Conservation (phyloP, 2,113 vertebrate genomes). For the Falcunculus frontatus region DNA sequence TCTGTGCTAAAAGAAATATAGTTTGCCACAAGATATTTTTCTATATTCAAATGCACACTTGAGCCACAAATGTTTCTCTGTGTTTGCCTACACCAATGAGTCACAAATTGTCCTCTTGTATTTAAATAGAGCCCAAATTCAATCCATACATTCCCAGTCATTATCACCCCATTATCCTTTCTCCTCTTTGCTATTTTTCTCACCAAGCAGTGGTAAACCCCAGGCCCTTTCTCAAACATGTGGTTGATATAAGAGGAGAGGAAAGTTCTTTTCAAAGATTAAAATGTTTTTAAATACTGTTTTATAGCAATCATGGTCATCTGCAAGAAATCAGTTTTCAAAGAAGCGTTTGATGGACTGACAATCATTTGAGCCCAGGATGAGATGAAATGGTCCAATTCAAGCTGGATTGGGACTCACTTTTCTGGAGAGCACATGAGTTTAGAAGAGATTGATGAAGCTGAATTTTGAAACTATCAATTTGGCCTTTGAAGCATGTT, state of each 20-base stretch:
- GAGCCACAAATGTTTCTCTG: slow-evolving; percentile 21
- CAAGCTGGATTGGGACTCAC: background rate
- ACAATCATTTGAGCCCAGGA: background rate
- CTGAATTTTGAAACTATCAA: background rate
- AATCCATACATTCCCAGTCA: slow-evolving; percentile 41
- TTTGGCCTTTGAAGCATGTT: background rate
- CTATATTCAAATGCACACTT: background rate
- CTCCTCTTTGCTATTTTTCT: slow-evolving; percentile 29
- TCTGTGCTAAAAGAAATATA: background rate
- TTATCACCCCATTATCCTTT: slow-evolving; percentile 56
- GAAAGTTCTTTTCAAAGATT: slow-evolving; percentile 33
- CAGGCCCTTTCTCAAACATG: slow-evolving; percentile 23
- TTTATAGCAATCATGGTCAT: slow-evolving; percentile 16
- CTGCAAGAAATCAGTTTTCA: slow-evolving; percentile 60
- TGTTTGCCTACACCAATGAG: background rate
- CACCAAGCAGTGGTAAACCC: slow-evolving; percentile 48
- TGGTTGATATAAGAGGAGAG: slow-evolving; percentile 57
- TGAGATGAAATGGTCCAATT: slow-evolving; percentile 3
- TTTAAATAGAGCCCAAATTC: slow-evolving; percentile 45
- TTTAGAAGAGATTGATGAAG: background rate
- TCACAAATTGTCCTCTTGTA: slow-evolving; percentile 21
- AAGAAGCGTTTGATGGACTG: slow-evolving; percentile 45
- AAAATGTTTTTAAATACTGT: slow-evolving; percentile 40
- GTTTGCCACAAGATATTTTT: background rate
- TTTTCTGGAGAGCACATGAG: slow-evolving; percentile 29